Conservation (phyloP, 2,888 invertebrate species). For the Branchipolynoe longqiensis region DNA sequence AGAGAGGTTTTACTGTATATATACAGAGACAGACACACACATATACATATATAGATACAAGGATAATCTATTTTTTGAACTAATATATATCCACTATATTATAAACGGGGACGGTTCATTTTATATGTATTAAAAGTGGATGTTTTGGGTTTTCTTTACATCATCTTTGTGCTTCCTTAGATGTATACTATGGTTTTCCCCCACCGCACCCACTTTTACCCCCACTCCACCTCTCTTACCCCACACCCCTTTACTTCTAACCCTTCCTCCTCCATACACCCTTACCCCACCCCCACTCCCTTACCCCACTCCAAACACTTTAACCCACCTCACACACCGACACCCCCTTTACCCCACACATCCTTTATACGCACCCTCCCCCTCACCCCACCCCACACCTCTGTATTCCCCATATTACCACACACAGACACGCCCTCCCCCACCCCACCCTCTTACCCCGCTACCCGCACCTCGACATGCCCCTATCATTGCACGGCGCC, state of each 20-base stretch:
- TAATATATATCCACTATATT: no score
- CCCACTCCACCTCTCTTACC: neutral
- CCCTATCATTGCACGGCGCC: neutral
- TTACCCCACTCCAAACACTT: neutral
- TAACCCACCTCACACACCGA: neutral
- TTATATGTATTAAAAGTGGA: no score
- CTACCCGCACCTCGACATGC: neutral
- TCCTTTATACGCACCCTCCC: neutral
- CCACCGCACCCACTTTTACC: neutral
- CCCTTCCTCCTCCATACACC: neutral
- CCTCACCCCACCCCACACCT: neutral
- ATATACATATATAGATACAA: no score
- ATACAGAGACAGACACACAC: no score
- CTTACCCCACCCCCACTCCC: neutral
- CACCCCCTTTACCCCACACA: neutral
- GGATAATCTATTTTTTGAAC: no score
- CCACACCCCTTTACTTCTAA: neutral
- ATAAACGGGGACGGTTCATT: no score
- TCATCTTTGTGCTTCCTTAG: no score
- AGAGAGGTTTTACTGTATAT: no score
- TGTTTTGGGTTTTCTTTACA: no score
- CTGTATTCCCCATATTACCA: neutral
- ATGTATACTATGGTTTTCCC: no score
- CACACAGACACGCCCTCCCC: neutral
- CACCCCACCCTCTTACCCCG: neutral